Evolutionary conservation across 2,888 invertebrate genomes (phyloP).

Genomic region (Eilema depressum): DNA sequence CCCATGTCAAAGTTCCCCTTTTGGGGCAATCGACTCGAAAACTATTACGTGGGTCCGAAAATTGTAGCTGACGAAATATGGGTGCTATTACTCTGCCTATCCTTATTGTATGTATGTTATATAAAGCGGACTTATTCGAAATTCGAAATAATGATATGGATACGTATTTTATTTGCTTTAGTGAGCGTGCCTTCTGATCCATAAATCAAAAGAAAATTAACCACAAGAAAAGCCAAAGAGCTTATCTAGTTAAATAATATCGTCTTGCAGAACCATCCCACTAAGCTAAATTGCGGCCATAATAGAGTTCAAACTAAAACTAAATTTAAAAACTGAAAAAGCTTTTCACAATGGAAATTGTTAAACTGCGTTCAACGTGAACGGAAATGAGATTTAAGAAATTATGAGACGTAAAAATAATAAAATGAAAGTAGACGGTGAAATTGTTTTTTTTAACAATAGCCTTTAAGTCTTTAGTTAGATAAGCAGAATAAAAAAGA

Average conservation of each 20-base stretch:
- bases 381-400: slow-evolving; percentile 13
- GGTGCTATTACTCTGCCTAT: too few species aligned
- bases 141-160: too few species aligned
- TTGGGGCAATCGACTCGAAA: too few species aligned
- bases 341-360: slow-evolving; percentile 9
- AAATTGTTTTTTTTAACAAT: not conserved
- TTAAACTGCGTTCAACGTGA: not conserved
- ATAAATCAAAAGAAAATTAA: not conserved
- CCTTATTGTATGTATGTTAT: too few species aligned
- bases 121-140: too few species aligned
- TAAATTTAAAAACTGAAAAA: slow-evolving; percentile 12
- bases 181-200: too few species aligned
- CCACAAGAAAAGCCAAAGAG: not conserved
- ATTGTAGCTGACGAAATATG: too few species aligned
- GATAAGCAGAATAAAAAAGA: not conserved
- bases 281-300: slow-evolving; percentile 3
- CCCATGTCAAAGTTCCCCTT: too few species aligned
- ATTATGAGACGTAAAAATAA: slow-evolving; percentile 12
- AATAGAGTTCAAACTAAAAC: not conserved
- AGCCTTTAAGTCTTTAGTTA: not conserved
- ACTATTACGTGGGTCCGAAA: too few species aligned
- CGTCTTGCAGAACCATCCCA: not conserved
- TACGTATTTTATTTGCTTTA: too few species aligned
- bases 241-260: not conserved
- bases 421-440: not conserved